These are phyloP conservation scores for Anas flavirostris DNA, from an alignment of 2,797 vertebrate species.

Conservation along the genomic window DNA sequence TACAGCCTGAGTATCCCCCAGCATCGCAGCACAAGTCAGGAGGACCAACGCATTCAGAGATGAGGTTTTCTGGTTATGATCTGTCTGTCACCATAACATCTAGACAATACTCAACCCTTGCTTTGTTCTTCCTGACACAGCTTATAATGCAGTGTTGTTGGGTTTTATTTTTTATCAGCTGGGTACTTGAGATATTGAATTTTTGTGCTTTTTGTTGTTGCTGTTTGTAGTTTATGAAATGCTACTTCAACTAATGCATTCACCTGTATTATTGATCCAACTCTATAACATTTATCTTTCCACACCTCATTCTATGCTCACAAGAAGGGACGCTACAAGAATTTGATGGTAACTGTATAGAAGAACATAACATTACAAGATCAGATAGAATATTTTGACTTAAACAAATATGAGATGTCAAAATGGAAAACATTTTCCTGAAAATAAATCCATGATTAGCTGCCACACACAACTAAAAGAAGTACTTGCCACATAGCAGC, in stretches of 20 bases:
- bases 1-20: background rate
- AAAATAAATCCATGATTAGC: background rate
- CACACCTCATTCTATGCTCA: rapidly evolving
- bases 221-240: background rate
- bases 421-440: background rate
- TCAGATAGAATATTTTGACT: background rate
- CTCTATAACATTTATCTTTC: background rate
- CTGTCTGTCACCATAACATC: background rate
- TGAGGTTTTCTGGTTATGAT: background rate
- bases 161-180: background rate
- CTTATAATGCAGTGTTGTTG: background rate
- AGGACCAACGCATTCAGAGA: background rate
- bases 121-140: background rate
- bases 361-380: background rate
- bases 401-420: background rate
- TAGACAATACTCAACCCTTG: background rate
- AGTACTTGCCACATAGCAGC: background rate
- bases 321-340: rapidly evolving
- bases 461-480: background rate
- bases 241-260: background rate
- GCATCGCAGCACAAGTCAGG: rapidly evolving
- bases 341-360: background rate
- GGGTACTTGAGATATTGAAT: rapidly evolving
- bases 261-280: background rate
- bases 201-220: background rate